These are phyloP conservation scores for Corynorhinus townsendii DNA, from an alignment of 2,113 vertebrate species.

Conservation along the genomic window DNA sequence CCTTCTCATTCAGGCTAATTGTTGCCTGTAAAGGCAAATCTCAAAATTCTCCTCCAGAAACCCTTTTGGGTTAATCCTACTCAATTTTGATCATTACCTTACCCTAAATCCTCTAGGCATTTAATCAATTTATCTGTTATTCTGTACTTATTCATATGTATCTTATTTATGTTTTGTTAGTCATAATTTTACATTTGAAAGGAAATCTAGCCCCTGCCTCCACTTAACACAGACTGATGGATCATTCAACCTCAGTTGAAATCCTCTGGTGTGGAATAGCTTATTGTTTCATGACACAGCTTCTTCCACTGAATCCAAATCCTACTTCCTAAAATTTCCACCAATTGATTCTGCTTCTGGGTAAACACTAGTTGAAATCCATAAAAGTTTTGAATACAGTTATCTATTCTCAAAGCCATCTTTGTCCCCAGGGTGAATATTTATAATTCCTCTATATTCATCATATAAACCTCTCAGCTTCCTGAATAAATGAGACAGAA, in stretches of 20 bases:
- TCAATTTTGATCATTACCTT: background rate
- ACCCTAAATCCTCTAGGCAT: background rate
- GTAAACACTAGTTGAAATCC: background rate
- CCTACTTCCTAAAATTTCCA: slow-evolving; percentile 8
- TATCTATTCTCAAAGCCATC: background rate
- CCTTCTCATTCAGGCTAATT: background rate
- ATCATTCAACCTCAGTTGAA: background rate
- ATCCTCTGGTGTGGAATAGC: background rate
- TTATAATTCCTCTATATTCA: background rate
- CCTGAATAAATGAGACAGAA: background rate
- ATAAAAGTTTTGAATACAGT: background rate
- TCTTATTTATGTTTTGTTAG: background rate
- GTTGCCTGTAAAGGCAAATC: background rate
- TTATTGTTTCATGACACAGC: background rate
- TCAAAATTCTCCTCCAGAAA: background rate
- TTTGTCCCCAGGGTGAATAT: background rate
- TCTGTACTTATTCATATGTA: background rate
- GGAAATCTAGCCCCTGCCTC: background rate
- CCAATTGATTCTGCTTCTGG: background rate
- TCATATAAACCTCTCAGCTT: background rate
- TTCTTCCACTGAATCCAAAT: background rate
- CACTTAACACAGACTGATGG: background rate
- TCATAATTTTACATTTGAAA: slow-evolving; percentile 34
- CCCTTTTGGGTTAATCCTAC: background rate
- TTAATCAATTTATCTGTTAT: background rate